Conservation (phyloP, 2,797 vertebrate species). For the Enteromius unitaeniatus region DNA sequence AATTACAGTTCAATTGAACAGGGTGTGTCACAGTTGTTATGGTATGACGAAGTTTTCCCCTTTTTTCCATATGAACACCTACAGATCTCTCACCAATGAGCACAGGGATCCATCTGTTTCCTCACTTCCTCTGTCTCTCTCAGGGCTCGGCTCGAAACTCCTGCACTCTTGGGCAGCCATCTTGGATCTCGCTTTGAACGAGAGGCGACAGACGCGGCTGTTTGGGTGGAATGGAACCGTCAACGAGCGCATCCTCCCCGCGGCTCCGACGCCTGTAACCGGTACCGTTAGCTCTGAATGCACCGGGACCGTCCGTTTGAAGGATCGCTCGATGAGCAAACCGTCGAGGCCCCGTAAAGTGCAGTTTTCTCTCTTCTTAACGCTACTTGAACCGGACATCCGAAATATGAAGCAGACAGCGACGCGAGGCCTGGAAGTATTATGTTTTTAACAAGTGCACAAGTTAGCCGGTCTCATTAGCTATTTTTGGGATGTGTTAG, state of each 20-base stretch:
- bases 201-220: conserved; percentile 72
- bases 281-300: conserved; percentile 7
- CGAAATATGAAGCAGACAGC: conserved; percentile 57
- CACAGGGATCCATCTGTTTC: conserved; percentile 63
- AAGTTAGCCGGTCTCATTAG: neutral
- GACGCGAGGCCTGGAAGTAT: conserved; percentile 18
- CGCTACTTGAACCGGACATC: conserved; percentile 52
- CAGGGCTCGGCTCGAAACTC: conserved; percentile 76
- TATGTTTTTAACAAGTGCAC: neutral
- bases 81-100: conserved; percentile 61
- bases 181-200: conserved; percentile 88
- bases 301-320: neutral
- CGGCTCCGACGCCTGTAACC: conserved; percentile 27
- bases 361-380: conserved; percentile 12
- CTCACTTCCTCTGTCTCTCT: conserved; percentile 78
- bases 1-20: conserved; percentile 4
- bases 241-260: conserved; percentile 51
- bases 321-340: conserved; percentile 31
- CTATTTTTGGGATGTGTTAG: conserved; percentile 2
- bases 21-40: conserved; percentile 40
- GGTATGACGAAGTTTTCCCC: conserved; percentile 38
- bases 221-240: conserved; percentile 71
- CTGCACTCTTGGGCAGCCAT: conserved; percentile 87
- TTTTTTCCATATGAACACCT: conserved; percentile 32
- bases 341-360: conserved; percentile 55